A percentile compares a stretch with the other conserved stretches of the same genome.
Evolutionary conservation across 2,797 vertebrate genomes (phyloP).

Genomic region (Tokudaia muenninki): DNA sequence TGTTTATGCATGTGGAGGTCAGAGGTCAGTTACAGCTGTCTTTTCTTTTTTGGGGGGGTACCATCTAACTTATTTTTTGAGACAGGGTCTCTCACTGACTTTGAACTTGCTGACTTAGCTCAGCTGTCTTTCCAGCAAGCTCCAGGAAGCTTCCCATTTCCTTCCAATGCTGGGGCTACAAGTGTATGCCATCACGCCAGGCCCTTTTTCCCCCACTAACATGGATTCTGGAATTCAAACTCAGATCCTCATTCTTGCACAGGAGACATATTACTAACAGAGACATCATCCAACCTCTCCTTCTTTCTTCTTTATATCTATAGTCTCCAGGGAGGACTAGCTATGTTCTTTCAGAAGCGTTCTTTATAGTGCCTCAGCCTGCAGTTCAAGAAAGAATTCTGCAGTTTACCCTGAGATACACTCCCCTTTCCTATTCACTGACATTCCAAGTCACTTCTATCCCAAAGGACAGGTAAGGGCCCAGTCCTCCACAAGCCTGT

Average conservation of each 20-base stretch:
- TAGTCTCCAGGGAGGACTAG: neutral
- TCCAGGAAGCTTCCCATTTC: neutral
- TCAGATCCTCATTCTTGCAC: too few relatives aligned
- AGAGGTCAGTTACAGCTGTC: neutral
- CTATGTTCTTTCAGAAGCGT: neutral
- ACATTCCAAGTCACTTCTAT: neutral
- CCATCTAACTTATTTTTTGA: neutral
- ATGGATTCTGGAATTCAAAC: neutral
- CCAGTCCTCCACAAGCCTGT: neutral
- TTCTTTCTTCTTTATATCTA: neutral
- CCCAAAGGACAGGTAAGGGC: neutral
- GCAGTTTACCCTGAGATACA: rapidly evolving
- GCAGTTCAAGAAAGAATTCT: neutral
- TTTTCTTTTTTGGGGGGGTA: neutral
- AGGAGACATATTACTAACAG: too few relatives aligned
- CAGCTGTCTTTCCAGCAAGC: neutral
- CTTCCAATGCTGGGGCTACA: neutral
- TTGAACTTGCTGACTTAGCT: neutral
- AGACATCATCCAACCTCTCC: too few relatives aligned
- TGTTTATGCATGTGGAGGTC: neutral
- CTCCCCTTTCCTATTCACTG: neutral
- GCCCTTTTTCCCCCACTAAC: neutral
- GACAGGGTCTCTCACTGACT: neutral
- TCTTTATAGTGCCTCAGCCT: too few relatives aligned
- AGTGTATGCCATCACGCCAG: neutral